Percentiles rank a stretch among this genome's conserved stretches.
These are phyloP conservation scores for Drosophila buzzatii DNA, from an alignment of 2,888 invertebrate genomes.

Conservation along the genomic window DNA sequence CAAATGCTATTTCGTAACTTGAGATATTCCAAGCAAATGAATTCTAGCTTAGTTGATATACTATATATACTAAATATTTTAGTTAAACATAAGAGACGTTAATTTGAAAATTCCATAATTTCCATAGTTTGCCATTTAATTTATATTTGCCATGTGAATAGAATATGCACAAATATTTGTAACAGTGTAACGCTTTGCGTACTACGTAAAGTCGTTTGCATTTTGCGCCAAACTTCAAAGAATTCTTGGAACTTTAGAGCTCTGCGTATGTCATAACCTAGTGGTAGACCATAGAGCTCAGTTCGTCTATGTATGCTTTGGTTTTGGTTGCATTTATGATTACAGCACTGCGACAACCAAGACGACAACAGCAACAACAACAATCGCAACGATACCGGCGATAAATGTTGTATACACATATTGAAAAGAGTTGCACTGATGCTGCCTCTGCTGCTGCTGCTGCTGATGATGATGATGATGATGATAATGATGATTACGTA, in stretches of 20 bases:
- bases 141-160: constrained; percentile 3
- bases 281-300: not conserved
- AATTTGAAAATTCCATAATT: too few relatives aligned
- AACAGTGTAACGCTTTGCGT: constrained; percentile 23
- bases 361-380: constrained; percentile 23
- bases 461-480: constrained; percentile 23
- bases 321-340: constrained; percentile 79
- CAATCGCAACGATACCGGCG: constrained; percentile 39
- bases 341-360: constrained; percentile 64
- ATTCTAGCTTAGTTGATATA: too few relatives aligned
- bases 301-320: constrained; percentile 57
- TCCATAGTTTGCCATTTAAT: not conserved
- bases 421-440: constrained; percentile 14
- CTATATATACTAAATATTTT: too few relatives aligned
- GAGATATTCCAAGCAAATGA: too few relatives aligned
- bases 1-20: too few relatives aligned
- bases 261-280: constrained; percentile 9
- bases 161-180: constrained; percentile 23
- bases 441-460: constrained; percentile 7
- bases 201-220: constrained; percentile 44
- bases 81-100: too few relatives aligned
- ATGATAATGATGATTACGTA: constrained; percentile 16
- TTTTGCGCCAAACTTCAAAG: constrained; percentile 75
- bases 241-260: constrained; percentile 62
- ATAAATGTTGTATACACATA: constrained; percentile 73